Evolutionary conservation across 2,888 invertebrate genomes (phyloP), one percentile per base, ranked within the genome.

Genomic region (Drosophila picticornis): DNA sequence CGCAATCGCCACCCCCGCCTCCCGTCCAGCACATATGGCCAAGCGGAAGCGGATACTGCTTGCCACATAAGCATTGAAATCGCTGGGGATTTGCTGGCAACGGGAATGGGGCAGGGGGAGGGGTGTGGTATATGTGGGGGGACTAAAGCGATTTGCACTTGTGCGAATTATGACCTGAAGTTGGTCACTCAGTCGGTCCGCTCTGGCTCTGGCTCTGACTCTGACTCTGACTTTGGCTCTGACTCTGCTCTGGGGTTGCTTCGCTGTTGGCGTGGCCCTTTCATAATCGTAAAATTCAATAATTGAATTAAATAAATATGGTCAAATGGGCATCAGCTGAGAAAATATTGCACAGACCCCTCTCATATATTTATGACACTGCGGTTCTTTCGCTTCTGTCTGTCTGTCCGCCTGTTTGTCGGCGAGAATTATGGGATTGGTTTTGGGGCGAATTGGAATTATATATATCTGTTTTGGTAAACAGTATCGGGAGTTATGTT

Each of bases 231-330:
- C n/a, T 5, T 10, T 4, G 19, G 43, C 43, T 4, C 9, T n/a
- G 11, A n/a, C 43, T 22, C 46, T 29, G 46, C 22, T 7, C 46
- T 56, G 78, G 67, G 51, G 66, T 66, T 60, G 62, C 46, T 55
- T 64, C 50, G 58, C 46, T 53, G 22, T 50, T 34, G 22, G 29
- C 58, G 58, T 32, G 59, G 65, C 50, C 43, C 59, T 93, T 48
- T 76, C 83, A 91, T 91, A 91, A 91, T 92, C 91, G 80, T 91
- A 91, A 91, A 91, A 91, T 88, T 86, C 89, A 84, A 91, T 91
- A 91, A 91, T 91, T 91, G 91, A 91, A 91, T 91, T 92, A 92
- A 91, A 92, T 92, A 92, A 91, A 91, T 92, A 91, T 80, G 77
- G 57, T 56, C 71, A 68, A 77, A 80, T 73, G 89, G 83, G 84